Evolutionary conservation across 2,888 invertebrate genomes (phyloP), one percentile per base, ranked within the genome.

Genomic region (Agrochola lychnidis): DNA sequence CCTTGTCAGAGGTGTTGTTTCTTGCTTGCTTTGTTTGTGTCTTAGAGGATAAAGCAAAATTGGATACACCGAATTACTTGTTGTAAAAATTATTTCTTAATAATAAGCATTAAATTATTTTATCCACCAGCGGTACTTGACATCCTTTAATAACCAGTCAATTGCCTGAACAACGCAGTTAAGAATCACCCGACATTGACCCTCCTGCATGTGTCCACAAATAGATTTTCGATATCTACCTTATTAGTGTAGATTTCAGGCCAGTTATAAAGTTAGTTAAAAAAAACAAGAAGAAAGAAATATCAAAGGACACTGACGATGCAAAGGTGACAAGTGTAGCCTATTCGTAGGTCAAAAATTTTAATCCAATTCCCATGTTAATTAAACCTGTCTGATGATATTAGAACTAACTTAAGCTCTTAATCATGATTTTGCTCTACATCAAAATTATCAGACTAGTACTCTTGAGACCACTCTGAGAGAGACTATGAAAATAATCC

Each of bases 161-260:
- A 88, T 91, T 90, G 90, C 36, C 77, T 74, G 81, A 88, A 90
- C 86, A 81, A 86, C 81, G 70, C 77, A 73, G 81, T 74, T 79
- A 66, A 79, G 73, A 78, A 86, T 84, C 73, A 70, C 71, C 73
- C 86, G 87, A 89, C 91, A 91, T 90, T 92, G 92, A 89, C 90
- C 88, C 84, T 86, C 78, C 71, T 76, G 9, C 9, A 3, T 48
- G 70, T 25, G 73, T 85, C 86, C 85, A 87, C 72, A 92, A 91
- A 93, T 93, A 93, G 90, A 90, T 68, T 63, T 72, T 64, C 76
- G 83, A 83, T 86, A 86, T 87, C 79, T 85, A 61, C 16, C 64
- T 56, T 73, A 79, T 82, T 79, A 81, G 73, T 77, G 64, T 79
- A 69, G 73, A 80, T 81, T 87, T 74, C 64, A 25, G 30, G 61